Evolutionary conservation across 2,113 vertebrate species (phyloP), one percentile per base, ranked within the genome.

Genomic region (Procavia capensis): DNA sequence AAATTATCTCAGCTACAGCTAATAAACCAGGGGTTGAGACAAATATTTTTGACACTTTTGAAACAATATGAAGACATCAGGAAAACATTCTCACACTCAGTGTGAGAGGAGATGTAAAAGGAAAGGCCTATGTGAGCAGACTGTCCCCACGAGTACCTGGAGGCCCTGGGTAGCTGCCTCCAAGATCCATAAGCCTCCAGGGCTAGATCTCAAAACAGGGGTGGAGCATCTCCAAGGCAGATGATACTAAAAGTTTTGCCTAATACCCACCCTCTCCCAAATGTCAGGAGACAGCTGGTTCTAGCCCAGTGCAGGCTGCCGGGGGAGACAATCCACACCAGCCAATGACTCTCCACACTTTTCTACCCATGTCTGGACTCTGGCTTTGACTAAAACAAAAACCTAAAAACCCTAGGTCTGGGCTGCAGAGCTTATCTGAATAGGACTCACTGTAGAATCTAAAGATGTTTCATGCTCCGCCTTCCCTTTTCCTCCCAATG

Each of bases 21-120:
- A 97, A 94, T 97, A 97, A 98, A 96, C 89, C 76, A 82, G 82
- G 83, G 96, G 91, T 94, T 96, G 97, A 96, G 97, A 98, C 50
- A 25, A 82, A 96, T 93, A 96, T 95, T 25, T 96, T 97, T 90
- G 84, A 96, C 94, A 97, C 97, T 96, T 89, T 91, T 93, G 95
- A 94, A 97, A 94, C 66, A 96, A 68, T 91, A 96, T 74, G 93
- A 97, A 98, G 96, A 97, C 82, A 85, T 97, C 93, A 95, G 79
- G 63, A 54, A 91, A 92, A 85, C 66, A 20, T 81, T 81, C 81
- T 87, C 57, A 85, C 41, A 4, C 87, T 39, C 22, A n/a, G 39
- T 57, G 41, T 86, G 76, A 96, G 93, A 91, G 0, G 50, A 61
- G 87, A 88, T 10, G n/a, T 50, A 19, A 4, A 47, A 45, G 36